Base-by-base conservation (phyloP, 2,797 vertebrate genomes). In the Malacoctenus gilli region DNA sequence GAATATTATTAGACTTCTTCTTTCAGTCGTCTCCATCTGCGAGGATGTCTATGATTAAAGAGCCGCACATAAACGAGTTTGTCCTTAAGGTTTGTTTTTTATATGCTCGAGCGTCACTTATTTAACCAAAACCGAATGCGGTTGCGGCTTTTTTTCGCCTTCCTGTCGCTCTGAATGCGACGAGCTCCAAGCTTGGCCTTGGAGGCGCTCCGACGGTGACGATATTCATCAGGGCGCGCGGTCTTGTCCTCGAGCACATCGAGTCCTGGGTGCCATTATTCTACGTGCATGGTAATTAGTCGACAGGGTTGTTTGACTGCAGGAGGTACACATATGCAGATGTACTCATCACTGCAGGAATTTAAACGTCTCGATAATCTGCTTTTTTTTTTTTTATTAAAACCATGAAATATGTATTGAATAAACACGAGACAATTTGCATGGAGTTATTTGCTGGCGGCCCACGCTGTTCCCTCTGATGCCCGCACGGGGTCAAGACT, bases 21-120 rank as follows among this genome's bases (percentile, higher is more conserved):
- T 37, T 8, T 15, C 13, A 13, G 72, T 68, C 48, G 23, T 75
- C 64, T 77, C 78, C 72, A 77, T 85, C 78, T 86, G 84, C 43
- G 28, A 68, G 62, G 77, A 74, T 51, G 55, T 48, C 55, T 32
- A 35, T 35, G 48, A 80, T 83, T 68, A 83, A 79, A 85, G 68
- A 46, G 59, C 59, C 55, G 31, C 18, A 49, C 68, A 76, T 60
- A 74, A 72, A 83, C 83, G 50, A 68, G n/a, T 56, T 21, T 25
- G 44, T 43, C 69, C 6, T n/a, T n/a, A n/a, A 23, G 23, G 14
- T n/a, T 39, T 38, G 49, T 39, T 16, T 53, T 37, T 48, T 47
- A n/a, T 46, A 23, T 10, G 34, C 14, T 15, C 21, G 49, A 63
- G 2, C 57, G 20, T 58, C 28, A 56, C 19, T 32, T 41, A 48